phyloP scores from a whole-genome alignment of 2,888 invertebrate species.

The Platycheirus albimanus region DNA sequence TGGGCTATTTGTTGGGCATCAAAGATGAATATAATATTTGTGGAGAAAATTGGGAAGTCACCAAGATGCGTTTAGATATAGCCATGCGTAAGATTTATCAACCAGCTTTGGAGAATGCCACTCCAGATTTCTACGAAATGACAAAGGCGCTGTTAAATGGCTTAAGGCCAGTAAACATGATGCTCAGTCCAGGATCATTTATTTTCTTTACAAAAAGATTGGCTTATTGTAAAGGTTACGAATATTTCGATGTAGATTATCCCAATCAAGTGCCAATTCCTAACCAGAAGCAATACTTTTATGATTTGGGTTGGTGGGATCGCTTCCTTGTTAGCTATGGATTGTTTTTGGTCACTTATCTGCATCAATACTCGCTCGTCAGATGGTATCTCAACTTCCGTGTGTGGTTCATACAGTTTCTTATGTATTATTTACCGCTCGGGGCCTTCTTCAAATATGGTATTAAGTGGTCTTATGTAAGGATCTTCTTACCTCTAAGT shows the following conservation, averaged over 20 bases:
- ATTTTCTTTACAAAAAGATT: constrained; percentile 85
- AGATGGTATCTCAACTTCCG: constrained; percentile 86
- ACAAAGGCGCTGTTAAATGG: constrained; percentile 86
- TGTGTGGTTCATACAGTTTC: constrained; percentile 84
- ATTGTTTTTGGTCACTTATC: constrained; percentile 79
- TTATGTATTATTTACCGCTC: constrained; percentile 88
- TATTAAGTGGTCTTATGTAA: constrained; percentile 85
- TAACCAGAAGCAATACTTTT: constrained; percentile 82
- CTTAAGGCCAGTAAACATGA: constrained; percentile 87
- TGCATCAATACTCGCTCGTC: constrained; percentile 84
- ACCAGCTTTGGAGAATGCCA: constrained; percentile 85
- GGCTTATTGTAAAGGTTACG: constrained; percentile 85
- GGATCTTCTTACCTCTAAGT: constrained; percentile 83
- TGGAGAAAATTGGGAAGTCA: constrained; percentile 85
- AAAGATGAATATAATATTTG: constrained; percentile 91
- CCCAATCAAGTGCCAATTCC: constrained; percentile 76
- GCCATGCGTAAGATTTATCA: constrained; percentile 85
- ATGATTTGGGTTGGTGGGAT: constrained; percentile 83
- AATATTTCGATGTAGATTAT: constrained; percentile 82
- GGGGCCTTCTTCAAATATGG: constrained; percentile 88
- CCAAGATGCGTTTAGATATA: constrained; percentile 83
- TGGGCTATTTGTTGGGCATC: constrained; percentile 92
- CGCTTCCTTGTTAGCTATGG: constrained; percentile 79
- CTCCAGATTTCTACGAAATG: constrained; percentile 87
- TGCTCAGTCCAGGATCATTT: constrained; percentile 85